These are phyloP conservation scores for Phaedon cochleariae DNA, from an alignment of 2,888 invertebrate species.

Conservation along the genomic window DNA sequence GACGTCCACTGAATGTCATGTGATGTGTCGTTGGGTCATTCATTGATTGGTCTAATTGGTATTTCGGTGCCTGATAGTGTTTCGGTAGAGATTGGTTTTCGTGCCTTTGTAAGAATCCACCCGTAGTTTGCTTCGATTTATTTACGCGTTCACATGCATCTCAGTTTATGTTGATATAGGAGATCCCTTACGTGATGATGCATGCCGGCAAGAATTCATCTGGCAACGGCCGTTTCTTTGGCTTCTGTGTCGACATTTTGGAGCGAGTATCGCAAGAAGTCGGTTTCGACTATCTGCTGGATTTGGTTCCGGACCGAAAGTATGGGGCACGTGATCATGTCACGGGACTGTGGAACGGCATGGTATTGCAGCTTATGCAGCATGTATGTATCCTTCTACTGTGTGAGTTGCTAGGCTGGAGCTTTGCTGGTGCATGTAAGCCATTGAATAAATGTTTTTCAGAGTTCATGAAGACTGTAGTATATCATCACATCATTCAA, in stretches of 20 bases:
- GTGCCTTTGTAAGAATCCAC: no score
- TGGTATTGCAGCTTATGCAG: conserved; percentile 75
- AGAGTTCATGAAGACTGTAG: no score
- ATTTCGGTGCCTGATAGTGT: no score
- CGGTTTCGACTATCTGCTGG: conserved; percentile 76
- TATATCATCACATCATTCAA: no score
- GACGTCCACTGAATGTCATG: no score
- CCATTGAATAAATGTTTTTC: no score
- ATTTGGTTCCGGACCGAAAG: conserved; percentile 75
- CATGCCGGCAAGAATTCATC: conserved; percentile 73
- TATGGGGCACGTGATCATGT: conserved; percentile 71
- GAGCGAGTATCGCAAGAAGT: conserved; percentile 72
- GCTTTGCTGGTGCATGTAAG: not conserved
- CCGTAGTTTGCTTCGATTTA: not conserved
- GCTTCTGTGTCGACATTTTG: conserved; percentile 81
- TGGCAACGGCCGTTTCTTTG: conserved; percentile 79
- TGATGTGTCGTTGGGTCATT: no score
- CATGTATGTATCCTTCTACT: conserved; percentile 65
- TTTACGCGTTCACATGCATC: not conserved
- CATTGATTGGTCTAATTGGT: no score
- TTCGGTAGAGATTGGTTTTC: no score
- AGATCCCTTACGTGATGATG: conserved; percentile 80
- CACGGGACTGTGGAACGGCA: conserved; percentile 73
- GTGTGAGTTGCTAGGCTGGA: not conserved
- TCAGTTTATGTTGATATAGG: conserved; percentile 62